Conservation (phyloP, 1,140 invertebrate species). For the Metopolophium dirhodum region DNA sequence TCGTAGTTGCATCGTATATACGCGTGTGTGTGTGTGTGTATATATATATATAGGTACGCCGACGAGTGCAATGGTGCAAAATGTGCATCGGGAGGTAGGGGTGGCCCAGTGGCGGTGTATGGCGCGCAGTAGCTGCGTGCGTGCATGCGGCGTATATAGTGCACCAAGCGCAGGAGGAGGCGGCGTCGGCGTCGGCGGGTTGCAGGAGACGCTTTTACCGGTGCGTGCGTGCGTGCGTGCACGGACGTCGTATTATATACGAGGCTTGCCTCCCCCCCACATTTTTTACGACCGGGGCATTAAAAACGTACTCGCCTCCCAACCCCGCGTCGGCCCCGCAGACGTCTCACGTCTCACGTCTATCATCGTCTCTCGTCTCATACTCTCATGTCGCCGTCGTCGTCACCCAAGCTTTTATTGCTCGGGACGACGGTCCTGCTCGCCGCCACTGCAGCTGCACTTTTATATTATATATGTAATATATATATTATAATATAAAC, state of each 20-base stretch:
- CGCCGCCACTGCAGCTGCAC: background rate
- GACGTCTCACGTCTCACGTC: background rate
- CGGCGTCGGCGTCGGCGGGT: background rate
- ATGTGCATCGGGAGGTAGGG: background rate
- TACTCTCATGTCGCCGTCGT: background rate
- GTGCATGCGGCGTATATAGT: background rate
- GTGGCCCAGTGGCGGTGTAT: background rate
- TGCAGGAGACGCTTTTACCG: background rate
- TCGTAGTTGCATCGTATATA: background rate
- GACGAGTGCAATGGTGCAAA: constrained; percentile 47
- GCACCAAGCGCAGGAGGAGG: background rate
- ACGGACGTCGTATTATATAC: background rate
- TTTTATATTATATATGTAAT: background rate
- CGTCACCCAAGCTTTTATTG: constrained; percentile 33
- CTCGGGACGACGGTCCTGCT: background rate
- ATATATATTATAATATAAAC: background rate
- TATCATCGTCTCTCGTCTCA: background rate
- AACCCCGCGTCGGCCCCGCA: background rate
- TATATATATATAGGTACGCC: background rate
- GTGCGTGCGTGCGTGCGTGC: background rate
- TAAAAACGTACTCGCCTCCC: constrained; percentile 35
- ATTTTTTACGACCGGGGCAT: constrained; percentile 52
- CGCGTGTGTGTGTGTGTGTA: background rate
- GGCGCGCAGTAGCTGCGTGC: background rate
- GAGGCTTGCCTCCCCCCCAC: constrained; percentile 19